These are phyloP conservation scores for Triplophysa bombifrons DNA, from an alignment of 2,797 vertebrate species.

Conservation along the genomic window DNA sequence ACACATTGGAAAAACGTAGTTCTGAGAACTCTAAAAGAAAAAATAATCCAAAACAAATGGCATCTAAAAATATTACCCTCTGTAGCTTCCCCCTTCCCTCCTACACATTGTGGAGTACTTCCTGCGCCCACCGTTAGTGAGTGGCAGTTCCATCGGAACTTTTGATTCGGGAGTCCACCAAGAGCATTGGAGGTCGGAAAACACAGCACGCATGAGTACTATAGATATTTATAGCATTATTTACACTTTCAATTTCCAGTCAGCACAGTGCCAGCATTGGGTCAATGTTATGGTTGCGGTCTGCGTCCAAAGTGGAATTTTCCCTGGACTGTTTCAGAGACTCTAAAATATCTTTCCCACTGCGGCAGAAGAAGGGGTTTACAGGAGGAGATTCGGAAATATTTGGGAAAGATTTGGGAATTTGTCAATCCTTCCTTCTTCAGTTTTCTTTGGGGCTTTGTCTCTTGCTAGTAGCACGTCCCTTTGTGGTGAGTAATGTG, in stretches of 20 bases:
- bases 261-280: conserved; percentile 57
- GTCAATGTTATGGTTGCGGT: conserved; percentile 63
- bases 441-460: background rate
- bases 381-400: conserved; percentile 1
- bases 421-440: background rate
- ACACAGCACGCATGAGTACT: conserved; percentile 58
- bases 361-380: conserved; percentile 55
- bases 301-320: conserved; percentile 72
- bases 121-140: background rate
- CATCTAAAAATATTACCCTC: conserved; percentile 21
- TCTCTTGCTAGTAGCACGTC: background rate
- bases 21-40: conserved; percentile 33
- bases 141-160: conserved; percentile 65
- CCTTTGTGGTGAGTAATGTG: conserved; percentile 24
- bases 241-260: conserved; percentile 70
- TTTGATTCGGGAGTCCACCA: conserved; percentile 15
- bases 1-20: conserved; percentile 27
- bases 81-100: conserved; percentile 6
- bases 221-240: conserved; percentile 66
- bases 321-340: conserved; percentile 58
- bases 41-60: conserved; percentile 40
- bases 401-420: background rate
- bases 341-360: conserved; percentile 59
- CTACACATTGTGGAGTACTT: conserved; percentile 2
- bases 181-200: conserved; percentile 65